Conservation (phyloP, 2,888 invertebrate genomes). For the Ptychoptera albimana region DNA sequence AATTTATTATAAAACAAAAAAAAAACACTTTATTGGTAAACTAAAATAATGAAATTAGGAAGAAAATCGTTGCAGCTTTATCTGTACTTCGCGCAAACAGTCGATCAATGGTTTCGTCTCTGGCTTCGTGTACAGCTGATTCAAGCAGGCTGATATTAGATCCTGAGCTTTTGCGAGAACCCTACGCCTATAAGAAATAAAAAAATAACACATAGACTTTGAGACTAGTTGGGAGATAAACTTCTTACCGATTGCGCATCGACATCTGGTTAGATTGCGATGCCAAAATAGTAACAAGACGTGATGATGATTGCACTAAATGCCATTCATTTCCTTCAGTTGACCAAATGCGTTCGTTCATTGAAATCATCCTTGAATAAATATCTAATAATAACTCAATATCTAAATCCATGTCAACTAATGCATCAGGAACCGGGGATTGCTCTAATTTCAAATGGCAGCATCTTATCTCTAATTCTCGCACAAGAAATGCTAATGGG, state of each 20-base stretch:
- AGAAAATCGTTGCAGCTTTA: constrained; percentile 18
- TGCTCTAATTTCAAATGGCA: constrained; percentile 55
- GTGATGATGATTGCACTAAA: constrained; percentile 58
- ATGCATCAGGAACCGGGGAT: constrained; percentile 58
- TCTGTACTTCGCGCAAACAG: constrained; percentile 31
- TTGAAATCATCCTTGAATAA: constrained; percentile 53
- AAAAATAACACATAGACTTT: too few species aligned
- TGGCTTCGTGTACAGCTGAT: constrained; percentile 60
- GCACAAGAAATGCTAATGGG: constrained; percentile 71
- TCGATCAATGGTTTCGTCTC: constrained; percentile 45
- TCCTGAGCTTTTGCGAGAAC: constrained; percentile 56
- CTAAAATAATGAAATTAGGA: too few species aligned
- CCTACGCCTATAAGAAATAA: constrained; percentile 37
- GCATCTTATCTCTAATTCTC: constrained; percentile 60
- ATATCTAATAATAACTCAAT: constrained; percentile 61
- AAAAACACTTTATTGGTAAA: too few species aligned
- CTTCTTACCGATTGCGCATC: constrained; percentile 23
- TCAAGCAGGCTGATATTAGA: constrained; percentile 56
- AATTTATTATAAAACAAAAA: too few species aligned
- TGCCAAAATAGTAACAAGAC: constrained; percentile 53
- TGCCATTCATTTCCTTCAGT: constrained; percentile 74
- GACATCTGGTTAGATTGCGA: constrained; percentile 43
- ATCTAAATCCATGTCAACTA: constrained; percentile 61
- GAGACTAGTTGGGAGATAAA: constrained; percentile 5
- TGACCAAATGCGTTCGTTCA: constrained; percentile 75